Conservation (phyloP, 2,888 invertebrate genomes). For the Synanthedon formicaeformis region DNA sequence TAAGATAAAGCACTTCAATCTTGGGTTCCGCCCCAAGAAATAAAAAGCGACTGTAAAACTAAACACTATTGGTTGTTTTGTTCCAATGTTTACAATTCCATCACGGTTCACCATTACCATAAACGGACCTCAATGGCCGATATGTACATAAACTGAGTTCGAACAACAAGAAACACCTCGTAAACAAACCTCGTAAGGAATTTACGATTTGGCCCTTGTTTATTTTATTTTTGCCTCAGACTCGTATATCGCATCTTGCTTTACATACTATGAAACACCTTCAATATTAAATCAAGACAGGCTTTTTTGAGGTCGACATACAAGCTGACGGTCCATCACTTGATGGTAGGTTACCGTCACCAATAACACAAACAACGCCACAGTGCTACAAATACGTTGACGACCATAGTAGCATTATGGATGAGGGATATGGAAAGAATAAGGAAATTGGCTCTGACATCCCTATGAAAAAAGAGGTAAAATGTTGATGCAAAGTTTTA, state of each 20-base stretch:
- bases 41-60: background rate
- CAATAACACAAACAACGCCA: no score
- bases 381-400: no score
- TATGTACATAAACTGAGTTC: conserved; percentile 15
- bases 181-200: conserved; percentile 22
- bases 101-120: conserved; percentile 15
- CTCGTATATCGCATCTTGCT: background rate
- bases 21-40: background rate
- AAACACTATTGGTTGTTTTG: background rate
- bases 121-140: conserved; percentile 20
- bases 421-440: no score
- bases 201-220: conserved; percentile 31
- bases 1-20: no score
- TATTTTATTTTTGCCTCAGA: conserved; percentile 14
- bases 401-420: no score
- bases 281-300: background rate
- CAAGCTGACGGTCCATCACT: background rate
- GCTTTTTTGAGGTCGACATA: background rate
- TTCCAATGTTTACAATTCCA: background rate
- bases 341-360: background rate
- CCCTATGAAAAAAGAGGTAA: no score
- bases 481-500: no score
- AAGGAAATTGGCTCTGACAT: no score
- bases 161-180: conserved; percentile 15
- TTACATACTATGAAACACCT: background rate